Conservation (phyloP, 2,113 vertebrate species). For the Ptyas mucosa region DNA sequence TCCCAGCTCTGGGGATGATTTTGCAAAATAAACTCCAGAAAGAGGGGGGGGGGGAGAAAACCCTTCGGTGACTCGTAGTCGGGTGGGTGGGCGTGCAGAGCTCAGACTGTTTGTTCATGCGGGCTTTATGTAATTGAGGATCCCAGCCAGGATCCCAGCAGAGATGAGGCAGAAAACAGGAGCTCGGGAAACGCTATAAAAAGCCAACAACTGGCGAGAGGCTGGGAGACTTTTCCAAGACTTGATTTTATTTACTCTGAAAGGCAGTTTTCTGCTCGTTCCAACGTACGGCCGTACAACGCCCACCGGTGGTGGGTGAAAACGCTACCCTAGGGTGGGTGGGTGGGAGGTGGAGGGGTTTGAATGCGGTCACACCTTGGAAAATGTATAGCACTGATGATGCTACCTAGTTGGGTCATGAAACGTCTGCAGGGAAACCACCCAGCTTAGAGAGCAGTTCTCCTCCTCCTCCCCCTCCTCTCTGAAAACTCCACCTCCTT, state of each 20-base stretch:
- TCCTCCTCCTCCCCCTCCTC: no score
- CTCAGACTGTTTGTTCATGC: not conserved
- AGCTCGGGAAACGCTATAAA: not conserved
- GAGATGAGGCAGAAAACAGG: not conserved
- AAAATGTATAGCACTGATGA: not conserved
- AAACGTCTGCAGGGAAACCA: no score
- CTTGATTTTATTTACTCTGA: no score
- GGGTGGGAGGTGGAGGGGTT: no score
- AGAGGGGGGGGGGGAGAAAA: no score
- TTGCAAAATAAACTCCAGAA: not conserved
- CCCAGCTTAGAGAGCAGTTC: no score
- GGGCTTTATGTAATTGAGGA: no score
- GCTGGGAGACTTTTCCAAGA: not conserved
- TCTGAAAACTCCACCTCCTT: no score
- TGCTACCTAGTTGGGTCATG: no score
- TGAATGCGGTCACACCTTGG: not conserved
- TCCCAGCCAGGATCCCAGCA: not conserved
- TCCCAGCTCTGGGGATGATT: not conserved
- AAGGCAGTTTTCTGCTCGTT: not conserved
- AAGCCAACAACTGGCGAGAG: not conserved
- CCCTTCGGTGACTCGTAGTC: not conserved
- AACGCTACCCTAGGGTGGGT: not conserved
- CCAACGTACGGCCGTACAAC: accelerated
- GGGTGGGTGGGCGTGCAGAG: no score
- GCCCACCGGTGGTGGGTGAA: not conserved